Conservation (phyloP, 2,888 invertebrate species). For the Scaptomyza parva region DNA sequence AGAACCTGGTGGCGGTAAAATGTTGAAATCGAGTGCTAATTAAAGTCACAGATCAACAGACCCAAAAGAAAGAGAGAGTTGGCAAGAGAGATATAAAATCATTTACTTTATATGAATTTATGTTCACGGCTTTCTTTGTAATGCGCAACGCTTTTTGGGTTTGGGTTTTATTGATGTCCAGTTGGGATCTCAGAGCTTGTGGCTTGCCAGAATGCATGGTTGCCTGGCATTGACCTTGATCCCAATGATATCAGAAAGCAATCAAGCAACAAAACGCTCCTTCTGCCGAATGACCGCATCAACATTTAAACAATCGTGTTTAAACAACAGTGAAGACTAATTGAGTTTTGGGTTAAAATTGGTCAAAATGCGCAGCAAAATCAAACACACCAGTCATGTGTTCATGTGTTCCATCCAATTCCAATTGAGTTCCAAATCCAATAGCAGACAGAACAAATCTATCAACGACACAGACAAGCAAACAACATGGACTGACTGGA, state of each 20-base stretch:
- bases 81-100: constrained; percentile 30
- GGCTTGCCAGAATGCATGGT: too few species aligned
- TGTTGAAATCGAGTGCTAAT: constrained; percentile 70
- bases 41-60: constrained; percentile 55
- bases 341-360: constrained; percentile 75
- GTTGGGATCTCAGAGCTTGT: constrained; percentile 27
- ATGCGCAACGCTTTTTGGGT: constrained; percentile 33
- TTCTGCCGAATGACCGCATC: constrained; percentile 27
- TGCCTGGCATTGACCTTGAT: constrained; percentile 62
- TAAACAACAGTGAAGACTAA: constrained; percentile 72
- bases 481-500: constrained; percentile 2
- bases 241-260: constrained; percentile 63
- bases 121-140: constrained; percentile 74
- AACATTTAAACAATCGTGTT: constrained; percentile 21
- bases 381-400: constrained; percentile 36
- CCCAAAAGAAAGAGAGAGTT: constrained; percentile 2
- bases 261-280: constrained; percentile 44
- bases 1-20: constrained; percentile 23
- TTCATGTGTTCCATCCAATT: constrained; percentile 32
- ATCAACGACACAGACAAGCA: constrained; percentile 61
- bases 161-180: constrained; percentile 43
- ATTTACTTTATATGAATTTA: constrained; percentile 58
- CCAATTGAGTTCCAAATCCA: constrained; percentile 44
- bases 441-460: constrained; percentile 66
- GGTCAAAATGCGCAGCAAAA: constrained; percentile 76